Evolutionary conservation across 64 coral and sea anemone species (phyloP).

Genomic region (Montipora foliosa): DNA sequence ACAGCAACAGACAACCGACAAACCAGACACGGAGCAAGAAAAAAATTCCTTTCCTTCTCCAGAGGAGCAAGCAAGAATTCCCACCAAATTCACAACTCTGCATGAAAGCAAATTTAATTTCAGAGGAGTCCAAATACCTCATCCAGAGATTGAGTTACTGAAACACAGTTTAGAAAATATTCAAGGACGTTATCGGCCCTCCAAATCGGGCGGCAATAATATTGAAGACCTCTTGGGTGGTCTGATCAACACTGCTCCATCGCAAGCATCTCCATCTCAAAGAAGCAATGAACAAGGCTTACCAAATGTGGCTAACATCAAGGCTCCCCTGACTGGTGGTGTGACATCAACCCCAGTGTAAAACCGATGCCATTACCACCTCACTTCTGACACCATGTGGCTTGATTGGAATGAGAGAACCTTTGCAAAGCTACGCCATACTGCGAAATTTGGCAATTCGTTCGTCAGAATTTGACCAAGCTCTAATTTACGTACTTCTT

Average conservation of each 20-base stretch:
- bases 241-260: not conserved
- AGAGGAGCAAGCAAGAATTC: not conserved
- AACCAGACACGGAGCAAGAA: slow-evolving; percentile 13
- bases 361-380: not conserved
- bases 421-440: no score
- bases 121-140: slow-evolving; percentile 29
- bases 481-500: no score
- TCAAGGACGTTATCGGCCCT: slow-evolving; percentile 29
- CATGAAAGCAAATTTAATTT: not conserved
- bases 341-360: not conserved
- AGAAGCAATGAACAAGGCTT: not conserved
- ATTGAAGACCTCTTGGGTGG: slow-evolving; percentile 2
- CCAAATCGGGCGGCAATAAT: not conserved
- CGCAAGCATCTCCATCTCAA: not conserved
- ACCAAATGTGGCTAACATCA: not conserved
- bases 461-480: no score
- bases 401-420: no score
- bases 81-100: not conserved
- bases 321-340: not conserved
- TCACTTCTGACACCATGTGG: not conserved
- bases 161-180: slow-evolving; percentile 17
- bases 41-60: slow-evolving; percentile 20
- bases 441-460: no score
- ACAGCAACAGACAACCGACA: slow-evolving; percentile 62
- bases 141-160: not conserved